These are phyloP conservation scores for Acleris emargana DNA, from an alignment of 2,888 invertebrate genomes.

Conservation along the genomic window DNA sequence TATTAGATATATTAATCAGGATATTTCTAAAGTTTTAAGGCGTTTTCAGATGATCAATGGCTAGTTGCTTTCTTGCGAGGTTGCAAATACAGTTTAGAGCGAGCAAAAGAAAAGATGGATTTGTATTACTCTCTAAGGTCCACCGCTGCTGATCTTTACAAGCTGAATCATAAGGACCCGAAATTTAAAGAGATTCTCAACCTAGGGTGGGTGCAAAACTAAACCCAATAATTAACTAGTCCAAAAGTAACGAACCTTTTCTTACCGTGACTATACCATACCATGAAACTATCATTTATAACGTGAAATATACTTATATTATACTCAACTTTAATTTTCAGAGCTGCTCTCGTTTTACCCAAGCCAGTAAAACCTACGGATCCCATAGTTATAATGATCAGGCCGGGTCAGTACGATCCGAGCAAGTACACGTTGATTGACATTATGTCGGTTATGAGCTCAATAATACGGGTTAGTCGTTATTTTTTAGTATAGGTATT, in stretches of 20 bases:
- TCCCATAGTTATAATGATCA: constrained; percentile 78
- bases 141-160: constrained; percentile 77
- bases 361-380: constrained; percentile 50
- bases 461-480: constrained; percentile 50
- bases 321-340: constrained; percentile 41
- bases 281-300: no score
- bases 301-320: no score
- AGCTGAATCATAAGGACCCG: constrained; percentile 48
- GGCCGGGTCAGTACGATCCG: constrained; percentile 75
- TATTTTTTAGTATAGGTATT: no score
- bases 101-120: constrained; percentile 85
- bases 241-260: no score
- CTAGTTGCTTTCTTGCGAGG: constrained; percentile 84
- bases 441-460: constrained; percentile 46
- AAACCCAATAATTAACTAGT: not conserved
- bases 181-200: constrained; percentile 54
- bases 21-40: not conserved
- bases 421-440: constrained; percentile 53
- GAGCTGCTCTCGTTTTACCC: constrained; percentile 51
- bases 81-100: constrained; percentile 85
- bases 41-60: constrained; percentile 82
- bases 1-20: no score
- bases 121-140: constrained; percentile 81
- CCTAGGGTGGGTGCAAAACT: constrained; percentile 49
- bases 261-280: no score